phyloP scores from a whole-genome alignment of 2,888 invertebrate genomes.

The Anorthoa munda region DNA sequence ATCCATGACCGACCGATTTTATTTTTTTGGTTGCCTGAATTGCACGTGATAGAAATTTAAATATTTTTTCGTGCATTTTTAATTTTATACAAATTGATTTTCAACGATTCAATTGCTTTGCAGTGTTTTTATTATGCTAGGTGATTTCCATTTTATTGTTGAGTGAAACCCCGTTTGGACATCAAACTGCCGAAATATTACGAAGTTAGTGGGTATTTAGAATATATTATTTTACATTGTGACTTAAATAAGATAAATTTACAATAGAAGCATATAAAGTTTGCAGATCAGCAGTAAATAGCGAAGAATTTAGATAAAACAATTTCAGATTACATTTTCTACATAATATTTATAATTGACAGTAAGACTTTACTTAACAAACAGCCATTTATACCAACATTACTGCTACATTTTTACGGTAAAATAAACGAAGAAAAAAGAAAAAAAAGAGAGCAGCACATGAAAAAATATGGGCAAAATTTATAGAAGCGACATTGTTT shows the following conservation, averaged over 20 bases:
- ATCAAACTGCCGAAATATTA: conserved; percentile 5
- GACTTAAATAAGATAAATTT: conserved; percentile 41
- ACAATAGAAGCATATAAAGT: conserved; percentile 31
- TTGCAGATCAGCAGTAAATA: conserved; percentile 40
- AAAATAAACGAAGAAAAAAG: conserved; percentile 21
- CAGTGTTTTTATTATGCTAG: conserved; percentile 37
- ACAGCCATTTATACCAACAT: conserved; percentile 58
- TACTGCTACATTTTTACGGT: conserved; percentile 38
- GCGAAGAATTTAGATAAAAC: conserved; percentile 44
- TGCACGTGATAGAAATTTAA: conserved; percentile 45
- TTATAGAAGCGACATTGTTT: conserved; percentile 45
- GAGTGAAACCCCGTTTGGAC: neutral
- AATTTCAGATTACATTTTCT: conserved; percentile 36
- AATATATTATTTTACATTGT: conserved; percentile 19
- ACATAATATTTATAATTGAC: conserved; percentile 65
- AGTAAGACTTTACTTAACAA: conserved; percentile 61
- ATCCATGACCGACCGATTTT: conserved; percentile 48
- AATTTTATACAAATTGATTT: conserved; percentile 50
- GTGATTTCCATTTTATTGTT: conserved; percentile 28
- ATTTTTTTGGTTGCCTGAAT: conserved; percentile 36
- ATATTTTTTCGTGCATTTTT: conserved; percentile 57
- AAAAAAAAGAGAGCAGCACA: neutral
- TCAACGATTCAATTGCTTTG: conserved; percentile 46
- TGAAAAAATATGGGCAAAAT: conserved; percentile 33
- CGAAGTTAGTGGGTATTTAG: neutral